Conservation (phyloP, 2,113 vertebrate species). For the Xenopus laevis region DNA sequence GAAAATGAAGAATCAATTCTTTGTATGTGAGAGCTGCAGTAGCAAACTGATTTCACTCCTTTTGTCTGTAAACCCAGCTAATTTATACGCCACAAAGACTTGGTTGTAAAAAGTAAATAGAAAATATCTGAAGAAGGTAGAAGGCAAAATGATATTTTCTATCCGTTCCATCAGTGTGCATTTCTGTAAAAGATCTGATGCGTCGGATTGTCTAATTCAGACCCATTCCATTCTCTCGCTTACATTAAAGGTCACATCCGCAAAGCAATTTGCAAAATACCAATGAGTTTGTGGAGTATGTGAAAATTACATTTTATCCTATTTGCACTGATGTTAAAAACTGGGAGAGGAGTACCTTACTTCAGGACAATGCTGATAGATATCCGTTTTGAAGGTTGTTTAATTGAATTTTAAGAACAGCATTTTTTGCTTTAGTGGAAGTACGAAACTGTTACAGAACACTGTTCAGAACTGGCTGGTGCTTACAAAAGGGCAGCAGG, state of each 20-base stretch:
- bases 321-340: slow-evolving; percentile 4
- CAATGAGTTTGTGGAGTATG: slow-evolving; percentile 22
- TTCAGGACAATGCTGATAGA: background rate
- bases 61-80: slow-evolving; percentile 4
- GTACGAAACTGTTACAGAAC: too few relatives aligned
- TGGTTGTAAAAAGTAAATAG: slow-evolving; percentile 37
- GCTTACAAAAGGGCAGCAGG: too few relatives aligned
- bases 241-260: slow-evolving; percentile 37
- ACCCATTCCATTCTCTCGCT: slow-evolving; percentile 13
- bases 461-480: too few relatives aligned
- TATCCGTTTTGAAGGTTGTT: too few relatives aligned
- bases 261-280: slow-evolving; percentile 29
- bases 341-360: background rate
- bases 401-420: too few relatives aligned
- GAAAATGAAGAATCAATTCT: too few relatives aligned
- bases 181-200: slow-evolving; percentile 9
- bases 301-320: slow-evolving; percentile 28
- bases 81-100: slow-evolving; percentile 11
- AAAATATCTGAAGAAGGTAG: slow-evolving; percentile 3
- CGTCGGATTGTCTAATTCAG: slow-evolving; percentile 27
- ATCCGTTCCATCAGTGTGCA: background rate
- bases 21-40: background rate
- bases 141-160: slow-evolving; percentile 5
- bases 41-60: slow-evolving; percentile 1
- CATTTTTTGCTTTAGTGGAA: too few relatives aligned